These are phyloP conservation scores for Diloba caeruleocephala DNA, from an alignment of 2,888 invertebrate species.

Conservation along the genomic window DNA sequence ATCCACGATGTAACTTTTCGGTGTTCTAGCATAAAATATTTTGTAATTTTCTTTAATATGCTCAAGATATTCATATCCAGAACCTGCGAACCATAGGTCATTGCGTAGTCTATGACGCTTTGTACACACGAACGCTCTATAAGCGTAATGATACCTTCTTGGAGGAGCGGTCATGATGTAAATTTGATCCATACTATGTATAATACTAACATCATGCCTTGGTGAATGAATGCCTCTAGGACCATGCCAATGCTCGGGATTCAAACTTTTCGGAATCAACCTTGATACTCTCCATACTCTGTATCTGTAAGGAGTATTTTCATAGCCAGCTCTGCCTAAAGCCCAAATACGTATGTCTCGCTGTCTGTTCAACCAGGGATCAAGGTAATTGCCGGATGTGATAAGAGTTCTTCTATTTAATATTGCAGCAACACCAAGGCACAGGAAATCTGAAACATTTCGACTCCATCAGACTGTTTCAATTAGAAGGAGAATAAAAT, in stretches of 20 bases:
- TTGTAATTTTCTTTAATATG: slow-evolving; percentile 71
- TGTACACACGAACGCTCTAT: slow-evolving; percentile 28
- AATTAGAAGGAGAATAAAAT: background rate
- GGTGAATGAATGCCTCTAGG: slow-evolving; percentile 65
- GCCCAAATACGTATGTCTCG: slow-evolving; percentile 69
- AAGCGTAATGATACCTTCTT: slow-evolving; percentile 52
- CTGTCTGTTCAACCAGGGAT: slow-evolving; percentile 59
- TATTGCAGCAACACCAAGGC: slow-evolving; percentile 61
- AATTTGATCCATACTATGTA: slow-evolving; percentile 64
- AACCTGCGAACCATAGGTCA: slow-evolving; percentile 58
- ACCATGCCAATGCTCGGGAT: slow-evolving; percentile 74
- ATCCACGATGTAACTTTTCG: slow-evolving; percentile 47
- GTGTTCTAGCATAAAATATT: slow-evolving; percentile 50
- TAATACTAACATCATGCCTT: slow-evolving; percentile 66
- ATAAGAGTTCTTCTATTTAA: slow-evolving; percentile 65
- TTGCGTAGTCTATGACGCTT: background rate
- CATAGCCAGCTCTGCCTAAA: slow-evolving; percentile 58
- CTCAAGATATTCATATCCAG: slow-evolving; percentile 62
- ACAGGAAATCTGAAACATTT: slow-evolving; percentile 58
- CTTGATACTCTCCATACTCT: slow-evolving; percentile 66
- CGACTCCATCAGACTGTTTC: background rate
- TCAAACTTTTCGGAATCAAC: slow-evolving; percentile 63
- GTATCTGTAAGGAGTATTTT: slow-evolving; percentile 67
- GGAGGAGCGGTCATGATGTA: slow-evolving; percentile 50
- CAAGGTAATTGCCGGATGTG: slow-evolving; percentile 65